phyloP scores from a whole-genome alignment of 2,888 invertebrate species.

The Adela reaumurella region DNA sequence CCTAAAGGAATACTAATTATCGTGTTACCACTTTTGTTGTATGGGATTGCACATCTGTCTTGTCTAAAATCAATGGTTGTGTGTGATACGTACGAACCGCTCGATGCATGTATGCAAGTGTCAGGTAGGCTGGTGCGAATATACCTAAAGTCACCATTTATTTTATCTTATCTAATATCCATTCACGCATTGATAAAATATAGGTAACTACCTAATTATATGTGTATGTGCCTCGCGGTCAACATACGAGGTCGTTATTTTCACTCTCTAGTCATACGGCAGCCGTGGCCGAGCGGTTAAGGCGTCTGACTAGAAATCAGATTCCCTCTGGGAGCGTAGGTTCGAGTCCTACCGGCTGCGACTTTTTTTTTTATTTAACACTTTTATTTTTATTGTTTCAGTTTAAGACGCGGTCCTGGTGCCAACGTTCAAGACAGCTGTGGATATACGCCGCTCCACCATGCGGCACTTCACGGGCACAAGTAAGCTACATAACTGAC shows the following conservation, averaged over 20 bases:
- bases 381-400: slow-evolving; percentile 35
- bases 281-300: slow-evolving; percentile 87
- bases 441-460: slow-evolving; percentile 91
- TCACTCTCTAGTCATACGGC: slow-evolving; percentile 23
- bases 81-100: too few relatives aligned
- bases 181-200: too few relatives aligned
- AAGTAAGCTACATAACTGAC: slow-evolving; percentile 71
- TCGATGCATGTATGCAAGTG: too few relatives aligned
- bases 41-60: too few relatives aligned
- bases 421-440: slow-evolving; percentile 91
- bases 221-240: too few relatives aligned
- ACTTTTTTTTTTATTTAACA: slow-evolving; percentile 2
- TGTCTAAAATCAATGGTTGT: too few relatives aligned
- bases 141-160: too few relatives aligned
- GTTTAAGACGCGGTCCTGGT: slow-evolving; percentile 83
- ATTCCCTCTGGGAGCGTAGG: slow-evolving; percentile 89
- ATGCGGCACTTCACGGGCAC: slow-evolving; percentile 91
- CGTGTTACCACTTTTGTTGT: too few relatives aligned
- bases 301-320: slow-evolving; percentile 88
- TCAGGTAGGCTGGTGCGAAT: too few relatives aligned
- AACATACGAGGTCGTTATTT: background rate
- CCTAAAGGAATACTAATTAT: too few relatives aligned
- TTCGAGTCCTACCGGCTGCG: slow-evolving; percentile 88
- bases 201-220: too few relatives aligned
- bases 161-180: too few relatives aligned